Evolutionary conservation across 2,113 vertebrate genomes (phyloP).

Genomic region (Orthochromis indermauri): DNA sequence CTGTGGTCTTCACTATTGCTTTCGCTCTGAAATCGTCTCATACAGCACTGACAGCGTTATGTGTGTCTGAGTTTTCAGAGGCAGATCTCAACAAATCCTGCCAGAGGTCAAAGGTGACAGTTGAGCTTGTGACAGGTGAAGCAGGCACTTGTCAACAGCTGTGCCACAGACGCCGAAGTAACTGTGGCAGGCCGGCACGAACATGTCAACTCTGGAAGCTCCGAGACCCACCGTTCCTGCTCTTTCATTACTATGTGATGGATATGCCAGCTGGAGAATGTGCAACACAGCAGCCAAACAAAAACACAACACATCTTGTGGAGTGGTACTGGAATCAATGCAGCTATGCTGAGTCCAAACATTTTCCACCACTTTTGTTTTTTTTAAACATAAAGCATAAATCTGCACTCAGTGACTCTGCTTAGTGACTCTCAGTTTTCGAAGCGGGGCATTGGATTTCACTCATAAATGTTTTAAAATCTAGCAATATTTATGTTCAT

Average conservation of each 20-base stretch:
- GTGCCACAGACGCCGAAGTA: neutral
- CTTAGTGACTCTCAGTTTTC: slow-evolving; percentile 19
- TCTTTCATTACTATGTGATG: slow-evolving; percentile 9
- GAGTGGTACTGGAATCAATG: neutral
- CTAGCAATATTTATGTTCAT: slow-evolving; percentile 61
- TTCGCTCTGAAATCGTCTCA: neutral
- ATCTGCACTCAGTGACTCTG: neutral
- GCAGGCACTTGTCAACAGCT: neutral
- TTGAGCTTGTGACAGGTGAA: slow-evolving; percentile 26
- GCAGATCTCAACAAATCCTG: neutral
- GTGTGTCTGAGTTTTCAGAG: neutral
- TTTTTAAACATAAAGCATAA: neutral
- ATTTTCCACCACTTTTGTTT: slow-evolving; percentile 8
- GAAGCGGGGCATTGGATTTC: slow-evolving; percentile 52
- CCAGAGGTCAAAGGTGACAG: slow-evolving; percentile 28
- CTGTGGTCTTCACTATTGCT: neutral
- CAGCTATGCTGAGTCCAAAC: slow-evolving; percentile 27
- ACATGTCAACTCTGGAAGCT: slow-evolving; percentile 24
- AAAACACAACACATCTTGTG: slow-evolving; percentile 16
- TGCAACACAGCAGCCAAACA: neutral
- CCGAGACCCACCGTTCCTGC: neutral
- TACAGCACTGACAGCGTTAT: neutral
- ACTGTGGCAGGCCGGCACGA: slow-evolving; percentile 7
- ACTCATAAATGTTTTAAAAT: slow-evolving; percentile 69
- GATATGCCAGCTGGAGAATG: slow-evolving; percentile 3